Evolutionary conservation across 2,888 invertebrate species (phyloP).

Genomic region (Vesta saturnalis): DNA sequence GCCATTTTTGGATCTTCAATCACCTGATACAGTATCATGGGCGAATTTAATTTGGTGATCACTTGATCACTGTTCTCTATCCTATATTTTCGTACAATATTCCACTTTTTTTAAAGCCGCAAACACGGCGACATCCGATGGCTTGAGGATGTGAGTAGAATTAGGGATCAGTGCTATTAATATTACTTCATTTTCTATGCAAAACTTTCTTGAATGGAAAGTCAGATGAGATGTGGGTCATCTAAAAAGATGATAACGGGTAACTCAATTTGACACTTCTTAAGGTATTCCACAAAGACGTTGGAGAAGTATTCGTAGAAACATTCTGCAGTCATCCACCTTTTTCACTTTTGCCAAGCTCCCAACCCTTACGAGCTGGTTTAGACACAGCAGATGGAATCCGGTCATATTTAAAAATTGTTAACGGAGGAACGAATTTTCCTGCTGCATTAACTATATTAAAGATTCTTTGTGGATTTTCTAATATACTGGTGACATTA

Average conservation of each 20-base stretch:
- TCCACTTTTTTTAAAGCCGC: no score
- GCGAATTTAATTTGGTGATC: constrained; percentile 1
- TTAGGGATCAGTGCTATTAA: constrained; percentile 1
- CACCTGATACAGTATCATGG: background rate
- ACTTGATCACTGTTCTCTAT: background rate
- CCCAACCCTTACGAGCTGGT: constrained; percentile 43
- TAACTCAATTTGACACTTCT: constrained; percentile 37
- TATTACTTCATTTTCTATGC: constrained; percentile 35
- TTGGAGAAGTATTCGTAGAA: constrained; percentile 49
- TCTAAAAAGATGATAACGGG: constrained; percentile 49
- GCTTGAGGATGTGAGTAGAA: background rate
- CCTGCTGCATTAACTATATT: constrained; percentile 46
- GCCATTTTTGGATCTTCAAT: background rate
- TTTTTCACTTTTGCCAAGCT: constrained; percentile 46
- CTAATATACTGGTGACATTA: no score
- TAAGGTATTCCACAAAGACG: constrained; percentile 44
- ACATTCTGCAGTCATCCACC: constrained; percentile 48
- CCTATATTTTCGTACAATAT: no score
- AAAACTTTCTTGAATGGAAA: constrained; percentile 43
- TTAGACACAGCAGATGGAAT: no score
- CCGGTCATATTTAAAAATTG: constrained; percentile 38
- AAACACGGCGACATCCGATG: background rate
- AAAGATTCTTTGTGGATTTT: constrained; percentile 42
- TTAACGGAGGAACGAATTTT: constrained; percentile 41
- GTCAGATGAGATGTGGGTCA: constrained; percentile 48